Percentiles rank a stretch among this genome's conserved stretches.
phyloP scores from a whole-genome alignment of 2,797 vertebrate genomes.

The Sciaenops ocellatus region DNA sequence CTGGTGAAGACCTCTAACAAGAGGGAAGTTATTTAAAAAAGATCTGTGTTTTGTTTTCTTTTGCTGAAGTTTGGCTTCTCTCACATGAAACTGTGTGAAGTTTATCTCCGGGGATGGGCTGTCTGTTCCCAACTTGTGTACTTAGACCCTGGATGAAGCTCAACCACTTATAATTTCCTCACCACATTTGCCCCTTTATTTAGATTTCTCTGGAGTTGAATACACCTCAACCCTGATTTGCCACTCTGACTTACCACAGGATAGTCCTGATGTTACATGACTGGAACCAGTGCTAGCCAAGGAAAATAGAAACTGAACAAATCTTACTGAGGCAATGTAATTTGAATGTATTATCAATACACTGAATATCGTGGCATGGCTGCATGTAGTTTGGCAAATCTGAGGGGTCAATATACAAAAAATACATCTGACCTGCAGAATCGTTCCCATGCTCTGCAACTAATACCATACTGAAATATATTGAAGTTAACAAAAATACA shows the following conservation, averaged over 20 bases:
- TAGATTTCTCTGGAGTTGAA: constrained; percentile 60
- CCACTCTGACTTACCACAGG: constrained; percentile 68
- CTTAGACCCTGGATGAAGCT: constrained; percentile 59
- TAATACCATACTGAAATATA: neutral
- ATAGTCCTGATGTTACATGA: constrained; percentile 66
- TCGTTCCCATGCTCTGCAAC: constrained; percentile 24
- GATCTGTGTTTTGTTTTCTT: constrained; percentile 75
- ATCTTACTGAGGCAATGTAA: constrained; percentile 59
- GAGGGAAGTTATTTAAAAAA: constrained; percentile 72
- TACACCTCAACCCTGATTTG: constrained; percentile 72
- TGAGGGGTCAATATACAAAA: neutral
- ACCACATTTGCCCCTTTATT: constrained; percentile 70
- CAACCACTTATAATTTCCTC: constrained; percentile 70
- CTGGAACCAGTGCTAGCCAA: constrained; percentile 44
- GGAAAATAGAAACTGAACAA: constrained; percentile 61
- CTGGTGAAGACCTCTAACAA: constrained; percentile 74
- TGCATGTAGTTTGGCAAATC: constrained; percentile 34
- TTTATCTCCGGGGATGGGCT: constrained; percentile 67
- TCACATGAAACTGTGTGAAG: constrained; percentile 71
- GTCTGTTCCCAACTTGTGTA: constrained; percentile 66
- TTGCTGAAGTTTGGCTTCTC: constrained; percentile 69
- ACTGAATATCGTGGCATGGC: constrained; percentile 69
- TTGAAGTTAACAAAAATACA: constrained; percentile 34
- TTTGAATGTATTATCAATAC: constrained; percentile 84
- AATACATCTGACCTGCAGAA: constrained; percentile 35